Evolutionary conservation across 37 sponge, comb jelly and placozoan genomes (phyloP).

Genomic region (Aphrocallistes beatrix): DNA sequence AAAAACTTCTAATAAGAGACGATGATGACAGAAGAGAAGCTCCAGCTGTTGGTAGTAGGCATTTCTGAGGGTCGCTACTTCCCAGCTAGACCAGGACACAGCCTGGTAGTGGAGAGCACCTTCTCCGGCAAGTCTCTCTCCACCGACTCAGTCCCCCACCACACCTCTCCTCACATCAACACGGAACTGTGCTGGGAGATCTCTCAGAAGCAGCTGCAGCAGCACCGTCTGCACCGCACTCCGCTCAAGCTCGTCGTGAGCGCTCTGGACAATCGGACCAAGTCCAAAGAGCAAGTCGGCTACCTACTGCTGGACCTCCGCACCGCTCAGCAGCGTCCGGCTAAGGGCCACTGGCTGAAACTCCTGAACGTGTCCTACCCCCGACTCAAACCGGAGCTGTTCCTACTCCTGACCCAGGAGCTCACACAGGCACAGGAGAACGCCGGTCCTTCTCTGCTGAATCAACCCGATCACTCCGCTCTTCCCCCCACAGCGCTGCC

Average conservation of each 20-base stretch:
- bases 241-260: slow-evolving; percentile 81
- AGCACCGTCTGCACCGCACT: slow-evolving; percentile 79
- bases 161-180: slow-evolving; percentile 29
- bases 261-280: slow-evolving; percentile 30
- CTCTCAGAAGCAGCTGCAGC: slow-evolving; percentile 49
- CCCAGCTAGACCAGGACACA: slow-evolving; percentile 35
- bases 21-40: neutral
- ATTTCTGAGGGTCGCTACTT: slow-evolving; percentile 51
- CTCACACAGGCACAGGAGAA: neutral
- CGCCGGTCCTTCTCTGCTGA: neutral
- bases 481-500: neutral
- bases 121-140: slow-evolving; percentile 51
- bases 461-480: neutral
- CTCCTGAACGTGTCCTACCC: slow-evolving; percentile 42
- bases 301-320: slow-evolving; percentile 81
- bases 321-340: slow-evolving; percentile 20
- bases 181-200: slow-evolving; percentile 91
- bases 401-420: slow-evolving; percentile 46
- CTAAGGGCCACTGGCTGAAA: slow-evolving; percentile 33
- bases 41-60: neutral
- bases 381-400: slow-evolving; percentile 48
- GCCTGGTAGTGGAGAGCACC: slow-evolving; percentile 49
- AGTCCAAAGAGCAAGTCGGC: slow-evolving; percentile 40
- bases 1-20: no score
- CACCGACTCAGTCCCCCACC: slow-evolving; percentile 13